Percentiles rank a stretch among this genome's conserved stretches.
Conservation (phyloP, 1,140 invertebrate genomes). For the Drosophila teissieri region DNA sequence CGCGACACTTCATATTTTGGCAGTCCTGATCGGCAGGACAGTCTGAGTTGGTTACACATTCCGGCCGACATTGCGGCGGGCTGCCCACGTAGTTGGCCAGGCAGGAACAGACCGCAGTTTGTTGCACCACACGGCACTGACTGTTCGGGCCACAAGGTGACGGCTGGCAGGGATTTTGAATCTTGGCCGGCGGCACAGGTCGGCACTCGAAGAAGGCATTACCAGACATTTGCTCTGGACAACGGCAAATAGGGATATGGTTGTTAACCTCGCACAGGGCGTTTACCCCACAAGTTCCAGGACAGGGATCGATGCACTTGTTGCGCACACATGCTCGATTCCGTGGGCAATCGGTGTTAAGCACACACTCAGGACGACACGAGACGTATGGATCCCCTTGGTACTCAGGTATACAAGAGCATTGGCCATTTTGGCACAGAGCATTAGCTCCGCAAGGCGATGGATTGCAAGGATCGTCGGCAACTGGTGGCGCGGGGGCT, state of each 20-base stretch:
- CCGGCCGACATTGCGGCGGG: slow-evolving; percentile 90
- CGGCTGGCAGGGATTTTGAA: slow-evolving; percentile 88
- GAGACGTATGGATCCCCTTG: slow-evolving; percentile 93
- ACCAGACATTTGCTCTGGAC: slow-evolving; percentile 90
- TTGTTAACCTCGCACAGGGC: slow-evolving; percentile 91
- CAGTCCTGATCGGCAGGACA: slow-evolving; percentile 90
- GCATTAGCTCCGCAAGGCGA: slow-evolving; percentile 93
- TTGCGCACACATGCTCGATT: slow-evolving; percentile 91
- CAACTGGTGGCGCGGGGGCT: slow-evolving; percentile 63
- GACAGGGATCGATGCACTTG: slow-evolving; percentile 92
- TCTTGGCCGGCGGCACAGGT: slow-evolving; percentile 79
- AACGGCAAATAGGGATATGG: slow-evolving; percentile 91
- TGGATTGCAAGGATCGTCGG: slow-evolving; percentile 87
- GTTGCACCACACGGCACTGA: slow-evolving; percentile 89
- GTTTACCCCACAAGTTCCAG: slow-evolving; percentile 91
- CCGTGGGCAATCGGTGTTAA: slow-evolving; percentile 92
- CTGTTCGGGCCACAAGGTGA: slow-evolving; percentile 92
- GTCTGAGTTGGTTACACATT: slow-evolving; percentile 91
- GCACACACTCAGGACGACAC: slow-evolving; percentile 93
- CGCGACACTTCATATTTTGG: slow-evolving; percentile 91
- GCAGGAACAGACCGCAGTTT: slow-evolving; percentile 91
- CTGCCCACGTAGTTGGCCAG: slow-evolving; percentile 89
- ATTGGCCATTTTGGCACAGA: slow-evolving; percentile 92
- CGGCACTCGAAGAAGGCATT: slow-evolving; percentile 87
- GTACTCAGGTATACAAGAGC: slow-evolving; percentile 91